Evolutionary conservation across 2,113 vertebrate species (phyloP).

Genomic region (Sclerurus mexicanus): DNA sequence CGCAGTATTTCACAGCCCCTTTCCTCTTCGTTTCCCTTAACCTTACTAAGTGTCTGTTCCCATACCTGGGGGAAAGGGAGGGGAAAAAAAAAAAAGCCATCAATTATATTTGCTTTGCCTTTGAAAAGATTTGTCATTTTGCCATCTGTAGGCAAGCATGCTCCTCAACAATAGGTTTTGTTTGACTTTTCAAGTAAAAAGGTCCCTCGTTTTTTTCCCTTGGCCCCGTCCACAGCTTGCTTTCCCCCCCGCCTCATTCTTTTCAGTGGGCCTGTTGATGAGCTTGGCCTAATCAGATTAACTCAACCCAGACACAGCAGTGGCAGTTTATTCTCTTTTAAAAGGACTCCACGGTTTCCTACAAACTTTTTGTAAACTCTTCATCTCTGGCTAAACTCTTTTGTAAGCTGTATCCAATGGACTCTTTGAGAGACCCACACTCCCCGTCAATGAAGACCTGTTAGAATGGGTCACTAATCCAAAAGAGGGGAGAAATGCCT

Average conservation of each 20-base stretch:
- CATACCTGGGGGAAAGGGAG: slow-evolving; percentile 66
- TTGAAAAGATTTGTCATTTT: slow-evolving; percentile 81
- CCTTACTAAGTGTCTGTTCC: slow-evolving; percentile 77
- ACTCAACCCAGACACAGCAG: slow-evolving; percentile 87
- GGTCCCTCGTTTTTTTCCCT: slow-evolving; percentile 44
- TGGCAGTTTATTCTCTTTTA: slow-evolving; percentile 88
- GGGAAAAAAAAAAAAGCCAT: slow-evolving; percentile 25
- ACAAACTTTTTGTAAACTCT: slow-evolving; percentile 83
- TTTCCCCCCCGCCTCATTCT: slow-evolving; percentile 68
- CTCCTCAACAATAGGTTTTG: slow-evolving; percentile 78
- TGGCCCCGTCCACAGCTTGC: slow-evolving; percentile 75
- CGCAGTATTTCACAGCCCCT: slow-evolving; percentile 50
- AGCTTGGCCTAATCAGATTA: slow-evolving; percentile 96
- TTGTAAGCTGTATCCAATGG: slow-evolving; percentile 82
- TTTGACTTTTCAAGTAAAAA: slow-evolving; percentile 79
- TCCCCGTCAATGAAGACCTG: slow-evolving; percentile 80
- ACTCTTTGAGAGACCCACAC: slow-evolving; percentile 82
- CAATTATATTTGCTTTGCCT: slow-evolving; percentile 81
- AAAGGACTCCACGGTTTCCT: slow-evolving; percentile 82
- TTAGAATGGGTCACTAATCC: slow-evolving; percentile 91
- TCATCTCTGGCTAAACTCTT: slow-evolving; percentile 79
- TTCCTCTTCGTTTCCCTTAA: slow-evolving; percentile 70
- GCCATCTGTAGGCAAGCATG: slow-evolving; percentile 86
- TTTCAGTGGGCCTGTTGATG: slow-evolving; percentile 86
- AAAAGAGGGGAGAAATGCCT: slow-evolving; percentile 78